A percentile compares a stretch with the other conserved stretches of the same genome.
Conservation (phyloP, 1,140 invertebrate species). For the Drosophila quadrilineata region DNA sequence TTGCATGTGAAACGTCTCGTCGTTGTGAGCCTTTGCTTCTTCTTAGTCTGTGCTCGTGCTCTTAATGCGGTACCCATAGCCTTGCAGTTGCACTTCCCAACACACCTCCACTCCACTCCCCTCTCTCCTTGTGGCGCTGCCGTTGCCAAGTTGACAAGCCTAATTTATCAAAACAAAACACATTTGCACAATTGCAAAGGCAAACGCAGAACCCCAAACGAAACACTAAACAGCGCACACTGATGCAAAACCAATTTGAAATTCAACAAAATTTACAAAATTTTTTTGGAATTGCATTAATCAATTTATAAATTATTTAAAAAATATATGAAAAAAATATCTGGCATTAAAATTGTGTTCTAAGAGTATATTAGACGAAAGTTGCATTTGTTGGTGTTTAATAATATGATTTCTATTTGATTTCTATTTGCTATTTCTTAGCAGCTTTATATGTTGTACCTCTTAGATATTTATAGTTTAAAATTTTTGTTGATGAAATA, state of each 20-base stretch:
- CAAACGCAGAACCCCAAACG: slow-evolving; percentile 64
- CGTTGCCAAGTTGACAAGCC: slow-evolving; percentile 77
- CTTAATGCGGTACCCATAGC: slow-evolving; percentile 49
- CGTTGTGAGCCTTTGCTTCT: slow-evolving; percentile 31
- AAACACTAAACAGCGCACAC: slow-evolving; percentile 50
- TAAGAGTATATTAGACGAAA: too few relatives aligned
- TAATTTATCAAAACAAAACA: slow-evolving; percentile 81
- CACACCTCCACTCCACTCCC: background rate
- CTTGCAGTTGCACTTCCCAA: slow-evolving; percentile 14
- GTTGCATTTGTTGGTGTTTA: too few relatives aligned
- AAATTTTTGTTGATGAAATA: too few relatives aligned
- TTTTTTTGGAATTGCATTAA: background rate
- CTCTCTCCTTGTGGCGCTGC: background rate
- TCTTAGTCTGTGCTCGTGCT: slow-evolving; percentile 27
- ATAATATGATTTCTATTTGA: too few relatives aligned
- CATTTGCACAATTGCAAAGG: slow-evolving; percentile 78
- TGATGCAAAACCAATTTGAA: slow-evolving; percentile 1
- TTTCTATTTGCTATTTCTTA: too few relatives aligned
- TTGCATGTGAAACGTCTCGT: slow-evolving; percentile 39
- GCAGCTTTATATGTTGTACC: too few relatives aligned
- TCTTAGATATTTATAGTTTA: too few relatives aligned
- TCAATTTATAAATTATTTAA: background rate
- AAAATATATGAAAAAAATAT: too few relatives aligned
- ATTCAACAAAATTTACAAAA: background rate
- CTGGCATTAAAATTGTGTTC: too few relatives aligned